Percentiles rank a stretch among this genome's conserved stretches.
Evolutionary conservation across 64 coral and sea anemone genomes (phyloP).

Genomic region (Porites lutea): DNA sequence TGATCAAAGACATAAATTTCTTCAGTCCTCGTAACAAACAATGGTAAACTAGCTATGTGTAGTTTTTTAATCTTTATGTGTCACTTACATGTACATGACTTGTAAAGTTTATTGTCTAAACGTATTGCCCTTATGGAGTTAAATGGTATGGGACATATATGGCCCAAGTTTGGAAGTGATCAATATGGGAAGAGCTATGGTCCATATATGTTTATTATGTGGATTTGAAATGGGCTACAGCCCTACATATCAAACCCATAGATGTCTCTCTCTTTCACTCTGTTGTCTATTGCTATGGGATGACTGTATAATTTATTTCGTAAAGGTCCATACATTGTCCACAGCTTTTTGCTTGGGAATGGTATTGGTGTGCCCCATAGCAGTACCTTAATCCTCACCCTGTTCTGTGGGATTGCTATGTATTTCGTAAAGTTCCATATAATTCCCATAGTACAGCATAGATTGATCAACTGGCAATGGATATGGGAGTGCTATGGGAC

Average conservation of each 20-base stretch:
- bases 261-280: conserved; percentile 31
- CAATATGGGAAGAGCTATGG: conserved; percentile 22
- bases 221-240: conserved; percentile 29
- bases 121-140: no score
- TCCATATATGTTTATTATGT: conserved; percentile 20
- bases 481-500: conserved; percentile 64
- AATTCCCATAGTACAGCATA: not conserved
- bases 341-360: conserved; percentile 5
- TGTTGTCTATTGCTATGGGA: conserved; percentile 61
- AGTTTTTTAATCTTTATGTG: no score
- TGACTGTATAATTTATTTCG: conserved; percentile 63
- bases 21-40: no score
- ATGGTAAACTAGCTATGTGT: no score
- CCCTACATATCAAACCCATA: conserved; percentile 60
- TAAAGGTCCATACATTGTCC: conserved; percentile 41
- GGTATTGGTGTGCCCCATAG: conserved; percentile 53
- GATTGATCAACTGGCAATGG: not conserved
- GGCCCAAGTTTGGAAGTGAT: conserved; percentile 46
- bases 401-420: conserved; percentile 68
- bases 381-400: conserved; percentile 14
- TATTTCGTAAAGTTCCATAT: conserved; percentile 67
- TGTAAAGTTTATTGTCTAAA: no score
- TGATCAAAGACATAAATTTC: no score
- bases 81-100: no score
- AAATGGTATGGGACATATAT: conserved; percentile 63